phyloP scores from a whole-genome alignment of 2,797 vertebrate genomes.

The Cyprinella venusta region DNA sequence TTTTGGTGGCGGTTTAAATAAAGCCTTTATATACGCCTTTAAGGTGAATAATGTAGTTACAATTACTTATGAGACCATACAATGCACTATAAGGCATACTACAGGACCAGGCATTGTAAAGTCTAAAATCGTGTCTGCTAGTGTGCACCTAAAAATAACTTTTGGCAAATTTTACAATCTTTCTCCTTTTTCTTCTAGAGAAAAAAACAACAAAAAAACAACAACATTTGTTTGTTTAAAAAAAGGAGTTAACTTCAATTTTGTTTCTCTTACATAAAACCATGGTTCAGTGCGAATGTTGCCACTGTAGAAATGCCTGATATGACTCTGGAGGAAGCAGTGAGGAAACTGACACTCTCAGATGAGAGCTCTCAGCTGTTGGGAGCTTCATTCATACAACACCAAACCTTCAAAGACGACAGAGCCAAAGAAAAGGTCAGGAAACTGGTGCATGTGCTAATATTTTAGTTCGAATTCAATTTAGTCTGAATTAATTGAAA shows the following conservation, averaged over 20 bases:
- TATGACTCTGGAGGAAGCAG: slow-evolving; percentile 85
- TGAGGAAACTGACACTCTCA: slow-evolving; percentile 77
- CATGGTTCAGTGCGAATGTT: slow-evolving; percentile 63
- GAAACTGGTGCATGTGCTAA: not conserved
- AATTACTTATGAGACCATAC: not conserved
- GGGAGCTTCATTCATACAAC: slow-evolving; percentile 90
- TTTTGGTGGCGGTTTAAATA: too few species aligned
- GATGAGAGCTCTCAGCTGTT: slow-evolving; percentile 81
- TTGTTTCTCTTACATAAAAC: not conserved
- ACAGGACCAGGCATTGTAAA: not conserved
- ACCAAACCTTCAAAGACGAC: slow-evolving; percentile 86
- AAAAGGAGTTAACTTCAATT: not conserved
- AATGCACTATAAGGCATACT: not conserved
- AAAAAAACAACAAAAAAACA: not conserved
- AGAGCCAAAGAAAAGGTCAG: slow-evolving; percentile 84
- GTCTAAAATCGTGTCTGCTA: not conserved
- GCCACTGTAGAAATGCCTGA: slow-evolving; percentile 66
- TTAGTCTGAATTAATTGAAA: not conserved
- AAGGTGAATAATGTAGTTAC: not conserved
- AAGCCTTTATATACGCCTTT: too few species aligned
- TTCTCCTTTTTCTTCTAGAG: not conserved
- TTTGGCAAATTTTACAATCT: not conserved
- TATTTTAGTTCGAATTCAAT: not conserved
- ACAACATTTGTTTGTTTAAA: too few species aligned
- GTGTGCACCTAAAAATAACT: not conserved